Conservation (phyloP, 2,113 vertebrate species). For the Tichodroma muraria region DNA sequence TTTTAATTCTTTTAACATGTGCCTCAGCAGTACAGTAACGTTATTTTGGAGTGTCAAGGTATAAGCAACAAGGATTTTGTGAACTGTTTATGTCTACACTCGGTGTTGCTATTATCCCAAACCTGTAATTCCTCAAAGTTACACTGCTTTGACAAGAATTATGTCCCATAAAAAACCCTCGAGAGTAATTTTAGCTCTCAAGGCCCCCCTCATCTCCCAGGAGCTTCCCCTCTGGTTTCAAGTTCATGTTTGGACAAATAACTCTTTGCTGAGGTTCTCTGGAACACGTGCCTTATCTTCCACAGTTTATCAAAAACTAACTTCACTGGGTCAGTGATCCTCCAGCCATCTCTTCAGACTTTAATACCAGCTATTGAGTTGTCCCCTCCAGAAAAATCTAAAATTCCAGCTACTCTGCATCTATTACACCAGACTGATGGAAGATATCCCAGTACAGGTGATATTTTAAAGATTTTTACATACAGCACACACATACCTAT, state of each 20-base stretch:
- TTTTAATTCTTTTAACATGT: not conserved
- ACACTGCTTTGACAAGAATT: not conserved
- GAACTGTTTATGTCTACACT: not conserved
- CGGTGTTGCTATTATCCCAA: not conserved
- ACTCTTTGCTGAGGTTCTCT: not conserved
- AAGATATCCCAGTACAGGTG: not conserved
- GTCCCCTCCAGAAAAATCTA: not conserved
- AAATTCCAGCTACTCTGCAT: not conserved
- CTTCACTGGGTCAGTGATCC: not conserved
- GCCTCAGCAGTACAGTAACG: not conserved
- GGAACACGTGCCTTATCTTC: not conserved
- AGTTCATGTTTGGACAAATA: not conserved
- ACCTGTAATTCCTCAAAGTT: not conserved
- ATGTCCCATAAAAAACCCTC: not conserved
- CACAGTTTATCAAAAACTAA: not conserved
- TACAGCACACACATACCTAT: accelerated
- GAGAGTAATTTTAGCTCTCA: not conserved
- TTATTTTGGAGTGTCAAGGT: not conserved
- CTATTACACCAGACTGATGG: not conserved
- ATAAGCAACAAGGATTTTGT: not conserved
- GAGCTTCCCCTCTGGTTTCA: not conserved
- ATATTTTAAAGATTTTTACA: not conserved
- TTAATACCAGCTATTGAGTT: not conserved
- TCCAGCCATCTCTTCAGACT: not conserved
- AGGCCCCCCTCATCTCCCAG: not conserved